A percentile compares a stretch with the other conserved stretches of the same genome.
Conservation (phyloP, 64 coral and sea anemone genomes). For the Stichodactyla mertensii region DNA sequence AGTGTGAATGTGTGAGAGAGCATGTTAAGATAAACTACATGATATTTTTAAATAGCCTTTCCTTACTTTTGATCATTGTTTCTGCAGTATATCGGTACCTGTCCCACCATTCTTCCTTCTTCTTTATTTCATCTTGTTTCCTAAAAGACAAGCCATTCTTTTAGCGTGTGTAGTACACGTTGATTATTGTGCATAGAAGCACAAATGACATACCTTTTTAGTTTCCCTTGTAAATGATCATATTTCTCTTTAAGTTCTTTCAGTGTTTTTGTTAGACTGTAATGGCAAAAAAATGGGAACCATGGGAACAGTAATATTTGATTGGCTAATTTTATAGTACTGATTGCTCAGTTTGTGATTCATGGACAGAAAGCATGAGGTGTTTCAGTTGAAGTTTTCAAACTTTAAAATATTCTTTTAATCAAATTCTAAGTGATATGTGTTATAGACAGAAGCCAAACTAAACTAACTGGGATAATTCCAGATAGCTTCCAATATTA, state of each 20-base stretch:
- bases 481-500: too few relatives aligned
- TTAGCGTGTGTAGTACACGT: not conserved
- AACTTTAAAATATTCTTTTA: too few relatives aligned
- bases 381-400: too few relatives aligned
- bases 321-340: too few relatives aligned
- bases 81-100: slow-evolving; percentile 24
- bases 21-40: too few relatives aligned
- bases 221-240: not conserved
- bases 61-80: slow-evolving; percentile 31
- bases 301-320: too few relatives aligned
- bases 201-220: not conserved
- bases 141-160: not conserved
- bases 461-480: too few relatives aligned
- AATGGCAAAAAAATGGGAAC: not conserved
- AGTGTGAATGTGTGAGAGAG: too few relatives aligned
- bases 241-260: slow-evolving; percentile 16
- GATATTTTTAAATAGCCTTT: not conserved
- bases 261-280: not conserved
- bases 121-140: slow-evolving; percentile 31
- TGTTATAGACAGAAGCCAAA: too few relatives aligned
- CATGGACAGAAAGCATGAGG: not conserved
- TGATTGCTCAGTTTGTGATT: not conserved
- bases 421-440: too few relatives aligned
- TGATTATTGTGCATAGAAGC: not conserved
- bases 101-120: slow-evolving; percentile 40